Conservation (phyloP, 1,140 invertebrate species). For the Battus philenor region DNA sequence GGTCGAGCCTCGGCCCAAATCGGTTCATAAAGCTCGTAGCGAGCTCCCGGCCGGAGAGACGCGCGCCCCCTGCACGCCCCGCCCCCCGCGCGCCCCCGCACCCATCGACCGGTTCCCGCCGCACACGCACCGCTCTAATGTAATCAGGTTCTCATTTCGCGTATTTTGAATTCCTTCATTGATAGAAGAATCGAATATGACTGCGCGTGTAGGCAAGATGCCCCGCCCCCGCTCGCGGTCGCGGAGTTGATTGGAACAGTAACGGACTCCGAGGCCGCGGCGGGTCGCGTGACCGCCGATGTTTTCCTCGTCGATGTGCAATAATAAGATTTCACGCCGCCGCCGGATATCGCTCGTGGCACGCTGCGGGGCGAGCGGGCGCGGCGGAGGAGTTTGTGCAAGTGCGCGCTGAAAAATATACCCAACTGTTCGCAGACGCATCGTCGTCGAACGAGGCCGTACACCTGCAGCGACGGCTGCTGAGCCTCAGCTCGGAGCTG, state of each 20-base stretch:
- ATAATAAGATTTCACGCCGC: slow-evolving; percentile 9
- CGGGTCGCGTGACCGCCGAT: slow-evolving; percentile 3
- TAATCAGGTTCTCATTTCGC: slow-evolving; percentile 25
- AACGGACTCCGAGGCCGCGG: background rate
- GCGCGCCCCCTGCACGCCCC: background rate
- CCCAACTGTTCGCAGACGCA: slow-evolving; percentile 81
- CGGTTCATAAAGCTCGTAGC: too few relatives aligned
- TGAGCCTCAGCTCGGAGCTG: slow-evolving; percentile 91
- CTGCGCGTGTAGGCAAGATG: too few relatives aligned
- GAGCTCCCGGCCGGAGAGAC: too few relatives aligned
- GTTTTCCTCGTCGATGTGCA: slow-evolving; percentile 8
- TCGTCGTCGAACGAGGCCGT: slow-evolving; percentile 95
- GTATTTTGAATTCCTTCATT: background rate
- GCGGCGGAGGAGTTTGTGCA: background rate
- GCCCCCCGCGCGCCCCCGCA: background rate
- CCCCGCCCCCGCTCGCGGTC: too few relatives aligned
- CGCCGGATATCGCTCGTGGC: background rate
- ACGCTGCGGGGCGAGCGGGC: too few relatives aligned
- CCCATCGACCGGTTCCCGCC: background rate
- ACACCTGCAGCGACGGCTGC: slow-evolving; percentile 91
- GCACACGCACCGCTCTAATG: slow-evolving; percentile 10
- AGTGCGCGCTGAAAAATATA: too few relatives aligned
- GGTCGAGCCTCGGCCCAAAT: too few relatives aligned
- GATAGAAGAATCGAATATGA: background rate
- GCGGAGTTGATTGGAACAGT: too few relatives aligned